Evolutionary conservation across 2,888 invertebrate species (phyloP).

Genomic region (Cantharis lateralis): DNA sequence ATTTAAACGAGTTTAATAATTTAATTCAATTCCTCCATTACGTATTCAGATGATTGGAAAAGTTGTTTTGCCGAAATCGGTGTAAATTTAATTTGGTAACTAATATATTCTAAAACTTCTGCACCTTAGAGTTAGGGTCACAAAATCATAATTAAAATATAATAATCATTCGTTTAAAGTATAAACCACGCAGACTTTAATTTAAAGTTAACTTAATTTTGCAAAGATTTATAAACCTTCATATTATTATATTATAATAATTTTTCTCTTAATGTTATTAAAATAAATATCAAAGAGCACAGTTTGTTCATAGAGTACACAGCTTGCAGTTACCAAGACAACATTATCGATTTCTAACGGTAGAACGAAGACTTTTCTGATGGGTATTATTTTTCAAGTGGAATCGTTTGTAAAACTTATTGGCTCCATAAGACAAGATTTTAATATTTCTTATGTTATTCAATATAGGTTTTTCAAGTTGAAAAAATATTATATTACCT

Average conservation of each 20-base stretch:
- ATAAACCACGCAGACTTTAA: background rate
- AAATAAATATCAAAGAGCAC: background rate
- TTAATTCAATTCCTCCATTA: background rate
- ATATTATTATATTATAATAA: no score
- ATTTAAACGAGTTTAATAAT: background rate
- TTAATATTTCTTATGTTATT: background rate
- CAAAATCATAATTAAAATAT: background rate
- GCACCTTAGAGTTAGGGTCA: background rate
- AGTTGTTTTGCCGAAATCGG: background rate
- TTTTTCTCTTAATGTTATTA: background rate
- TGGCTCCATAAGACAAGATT: background rate
- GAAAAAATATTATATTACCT: constrained; percentile 55
- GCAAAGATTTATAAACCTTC: background rate
- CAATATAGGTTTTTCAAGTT: background rate
- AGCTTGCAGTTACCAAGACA: constrained; percentile 31
- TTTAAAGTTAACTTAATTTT: background rate
- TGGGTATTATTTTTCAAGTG: constrained; percentile 5
- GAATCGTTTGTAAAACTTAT: background rate
- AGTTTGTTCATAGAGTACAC: constrained; percentile 15
- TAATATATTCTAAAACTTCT: background rate
- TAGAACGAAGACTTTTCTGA: constrained; percentile 13
- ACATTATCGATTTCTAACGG: constrained; percentile 37
- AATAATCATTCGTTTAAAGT: background rate
- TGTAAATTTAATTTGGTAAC: background rate
- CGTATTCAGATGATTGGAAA: background rate